Conservation (phyloP, 2,797 vertebrate species). For the Harpagifer antarcticus region DNA sequence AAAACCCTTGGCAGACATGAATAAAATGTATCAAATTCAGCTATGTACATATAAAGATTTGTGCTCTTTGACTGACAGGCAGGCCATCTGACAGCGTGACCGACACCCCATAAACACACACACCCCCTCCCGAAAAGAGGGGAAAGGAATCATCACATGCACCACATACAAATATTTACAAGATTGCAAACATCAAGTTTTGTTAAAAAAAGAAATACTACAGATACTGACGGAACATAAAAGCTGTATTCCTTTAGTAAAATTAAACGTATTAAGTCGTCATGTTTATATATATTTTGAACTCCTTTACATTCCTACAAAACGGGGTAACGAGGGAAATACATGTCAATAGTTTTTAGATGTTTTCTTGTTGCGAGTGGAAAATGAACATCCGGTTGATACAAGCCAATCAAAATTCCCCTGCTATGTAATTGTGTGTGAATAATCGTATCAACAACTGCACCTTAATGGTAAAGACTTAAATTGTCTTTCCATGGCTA, state of each 20-base stretch:
- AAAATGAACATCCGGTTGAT: neutral
- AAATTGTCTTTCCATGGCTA: too few relatives aligned
- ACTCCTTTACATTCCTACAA: neutral
- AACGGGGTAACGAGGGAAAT: neutral
- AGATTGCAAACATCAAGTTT: slow-evolving; percentile 72
- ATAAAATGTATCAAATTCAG: slow-evolving; percentile 72
- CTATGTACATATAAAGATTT: slow-evolving; percentile 79
- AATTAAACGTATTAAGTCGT: slow-evolving; percentile 47
- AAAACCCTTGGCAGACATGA: slow-evolving; percentile 76
- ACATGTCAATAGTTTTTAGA: neutral
- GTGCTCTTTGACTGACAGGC: slow-evolving; percentile 82
- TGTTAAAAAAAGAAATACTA: slow-evolving; percentile 71
- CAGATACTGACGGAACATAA: slow-evolving; percentile 76
- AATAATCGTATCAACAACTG: too few relatives aligned
- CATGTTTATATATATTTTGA: too few relatives aligned
- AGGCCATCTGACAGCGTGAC: slow-evolving; percentile 46
- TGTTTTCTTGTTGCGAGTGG: neutral
- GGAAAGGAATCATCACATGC: slow-evolving; percentile 66
- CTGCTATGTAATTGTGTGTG: too few relatives aligned
- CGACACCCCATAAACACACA: slow-evolving; percentile 24
- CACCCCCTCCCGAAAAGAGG: slow-evolving; percentile 52
- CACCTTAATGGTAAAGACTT: neutral
- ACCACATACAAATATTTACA: slow-evolving; percentile 82
- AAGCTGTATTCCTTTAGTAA: slow-evolving; percentile 64
- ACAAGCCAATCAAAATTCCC: neutral